Percentiles rank a stretch among this genome's conserved stretches.
Evolutionary conservation across 1,140 invertebrate genomes (phyloP).

Genomic region (Bombus difficillimus): DNA sequence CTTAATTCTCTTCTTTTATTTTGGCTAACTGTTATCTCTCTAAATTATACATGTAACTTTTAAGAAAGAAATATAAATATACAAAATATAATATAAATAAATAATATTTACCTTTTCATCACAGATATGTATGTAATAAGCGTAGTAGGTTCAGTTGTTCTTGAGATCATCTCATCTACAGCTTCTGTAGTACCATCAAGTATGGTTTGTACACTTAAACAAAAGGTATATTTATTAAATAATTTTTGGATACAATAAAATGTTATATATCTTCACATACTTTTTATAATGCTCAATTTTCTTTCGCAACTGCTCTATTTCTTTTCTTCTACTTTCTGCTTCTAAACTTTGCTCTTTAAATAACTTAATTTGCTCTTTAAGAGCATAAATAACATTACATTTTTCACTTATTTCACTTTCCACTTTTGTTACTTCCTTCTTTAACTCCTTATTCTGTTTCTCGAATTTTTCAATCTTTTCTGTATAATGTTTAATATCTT

Average conservation of each 20-base stretch:
- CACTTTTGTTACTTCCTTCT: slow-evolving; percentile 79
- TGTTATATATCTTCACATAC: slow-evolving; percentile 56
- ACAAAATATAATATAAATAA: neutral
- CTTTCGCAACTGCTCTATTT: slow-evolving; percentile 82
- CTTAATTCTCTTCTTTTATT: slow-evolving; percentile 77
- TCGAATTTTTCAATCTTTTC: slow-evolving; percentile 69
- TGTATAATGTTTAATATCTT: slow-evolving; percentile 73
- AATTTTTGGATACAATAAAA: neutral
- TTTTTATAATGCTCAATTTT: slow-evolving; percentile 79
- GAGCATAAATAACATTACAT: slow-evolving; percentile 79
- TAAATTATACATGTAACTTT: slow-evolving; percentile 41
- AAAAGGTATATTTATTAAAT: slow-evolving; percentile 55
- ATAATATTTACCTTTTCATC: slow-evolving; percentile 75
- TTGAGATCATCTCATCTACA: slow-evolving; percentile 82
- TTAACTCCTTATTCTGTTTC: slow-evolving; percentile 73
- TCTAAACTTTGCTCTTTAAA: slow-evolving; percentile 80
- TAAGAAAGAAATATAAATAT: neutral
- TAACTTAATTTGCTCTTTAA: slow-evolving; percentile 83
- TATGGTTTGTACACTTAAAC: slow-evolving; percentile 83
- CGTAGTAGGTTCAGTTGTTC: slow-evolving; percentile 56
- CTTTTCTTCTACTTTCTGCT: slow-evolving; percentile 80
- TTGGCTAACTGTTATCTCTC: slow-evolving; percentile 76
- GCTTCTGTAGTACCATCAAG: slow-evolving; percentile 81
- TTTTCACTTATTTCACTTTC: slow-evolving; percentile 80
- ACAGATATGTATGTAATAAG: slow-evolving; percentile 71